phyloP scores from a whole-genome alignment of 2,113 vertebrate genomes.

The Motacilla tschutschensis region DNA sequence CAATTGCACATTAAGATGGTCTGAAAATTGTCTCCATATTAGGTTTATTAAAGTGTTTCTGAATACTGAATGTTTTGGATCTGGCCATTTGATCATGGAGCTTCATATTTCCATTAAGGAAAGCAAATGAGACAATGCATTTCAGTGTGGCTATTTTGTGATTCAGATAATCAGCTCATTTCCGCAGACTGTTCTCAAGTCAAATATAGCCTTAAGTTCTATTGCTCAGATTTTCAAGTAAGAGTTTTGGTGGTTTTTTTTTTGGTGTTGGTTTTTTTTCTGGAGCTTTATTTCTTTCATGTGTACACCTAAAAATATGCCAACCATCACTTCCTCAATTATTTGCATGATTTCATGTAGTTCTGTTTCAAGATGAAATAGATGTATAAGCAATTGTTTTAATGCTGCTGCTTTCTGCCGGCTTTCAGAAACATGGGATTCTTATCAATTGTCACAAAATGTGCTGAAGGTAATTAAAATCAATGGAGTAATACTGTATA shows the following conservation, averaged over 20 bases:
- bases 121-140: neutral
- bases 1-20: neutral
- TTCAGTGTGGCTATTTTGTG: neutral
- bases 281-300: neutral
- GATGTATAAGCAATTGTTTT: neutral
- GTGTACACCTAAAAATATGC: neutral
- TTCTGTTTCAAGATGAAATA: neutral
- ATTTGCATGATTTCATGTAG: neutral
- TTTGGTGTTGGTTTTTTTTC: neutral
- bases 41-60: neutral
- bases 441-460: neutral
- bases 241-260: neutral
- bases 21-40: neutral
- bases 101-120: neutral
- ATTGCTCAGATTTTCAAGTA: neutral
- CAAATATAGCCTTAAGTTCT: neutral
- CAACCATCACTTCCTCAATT: neutral
- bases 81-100: neutral
- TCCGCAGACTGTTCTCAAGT: neutral
- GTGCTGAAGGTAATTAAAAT: neutral
- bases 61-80: neutral
- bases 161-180: conserved; percentile 11
- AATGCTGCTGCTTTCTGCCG: neutral
- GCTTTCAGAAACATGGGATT: neutral
- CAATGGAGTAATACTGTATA: neutral